Conservation (phyloP, 2,797 vertebrate genomes). For the Schizopygopsis malacanthus region DNA sequence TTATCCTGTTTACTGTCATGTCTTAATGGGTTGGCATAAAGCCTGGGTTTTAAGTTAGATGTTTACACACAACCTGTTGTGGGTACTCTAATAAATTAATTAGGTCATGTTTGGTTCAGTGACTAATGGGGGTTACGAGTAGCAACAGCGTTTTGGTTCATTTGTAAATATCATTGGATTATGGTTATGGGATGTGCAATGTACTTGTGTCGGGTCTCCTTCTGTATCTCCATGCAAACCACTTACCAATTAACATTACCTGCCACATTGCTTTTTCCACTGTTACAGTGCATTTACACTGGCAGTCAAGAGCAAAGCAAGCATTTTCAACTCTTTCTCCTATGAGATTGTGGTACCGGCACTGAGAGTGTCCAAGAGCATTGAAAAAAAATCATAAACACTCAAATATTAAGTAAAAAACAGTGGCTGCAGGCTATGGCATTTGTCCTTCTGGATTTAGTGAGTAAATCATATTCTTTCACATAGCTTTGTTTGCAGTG, state of each 20-base stretch:
- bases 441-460: no score
- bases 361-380: no score
- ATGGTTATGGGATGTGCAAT: neutral
- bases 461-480: no score
- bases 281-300: neutral
- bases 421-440: no score
- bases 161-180: slow-evolving; percentile 9
- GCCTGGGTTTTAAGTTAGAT: neutral
- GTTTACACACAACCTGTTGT: neutral
- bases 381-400: no score
- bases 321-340: no score
- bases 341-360: no score
- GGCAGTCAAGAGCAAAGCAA: no score
- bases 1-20: neutral
- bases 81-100: neutral
- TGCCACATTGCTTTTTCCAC: neutral
- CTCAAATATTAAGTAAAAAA: no score
- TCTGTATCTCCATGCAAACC: neutral
- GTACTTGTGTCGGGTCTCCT: neutral
- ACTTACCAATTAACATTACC: neutral
- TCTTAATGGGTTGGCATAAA: neutral
- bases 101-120: neutral
- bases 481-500: no score
- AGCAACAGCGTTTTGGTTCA: neutral
- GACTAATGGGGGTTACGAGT: neutral